phyloP scores from a whole-genome alignment of 2,113 vertebrate species.

The Daubentonia madagascariensis region DNA sequence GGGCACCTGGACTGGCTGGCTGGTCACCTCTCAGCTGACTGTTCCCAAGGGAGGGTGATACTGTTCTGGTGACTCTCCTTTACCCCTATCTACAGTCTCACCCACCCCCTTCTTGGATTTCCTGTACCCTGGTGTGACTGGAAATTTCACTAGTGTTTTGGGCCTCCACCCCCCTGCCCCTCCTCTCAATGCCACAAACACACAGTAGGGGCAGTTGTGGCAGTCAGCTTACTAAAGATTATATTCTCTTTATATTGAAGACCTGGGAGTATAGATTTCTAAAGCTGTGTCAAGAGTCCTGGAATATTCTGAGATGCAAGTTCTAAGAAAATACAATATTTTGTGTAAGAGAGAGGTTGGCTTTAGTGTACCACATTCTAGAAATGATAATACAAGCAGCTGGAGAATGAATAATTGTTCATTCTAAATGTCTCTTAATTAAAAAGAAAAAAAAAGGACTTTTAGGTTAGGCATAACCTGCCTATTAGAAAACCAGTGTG shows the following conservation, averaged over 20 bases:
- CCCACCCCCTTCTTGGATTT: background rate
- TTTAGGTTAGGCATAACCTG: background rate
- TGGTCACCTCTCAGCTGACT: background rate
- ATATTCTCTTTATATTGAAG: background rate
- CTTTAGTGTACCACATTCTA: background rate
- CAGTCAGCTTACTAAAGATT: background rate
- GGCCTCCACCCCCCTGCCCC: too few species aligned
- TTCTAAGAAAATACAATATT: background rate
- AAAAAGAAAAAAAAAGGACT: background rate
- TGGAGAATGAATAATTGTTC: background rate
- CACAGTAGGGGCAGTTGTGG: background rate
- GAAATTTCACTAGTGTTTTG: background rate
- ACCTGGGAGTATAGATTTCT: constrained; percentile 21
- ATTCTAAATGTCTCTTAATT: background rate
- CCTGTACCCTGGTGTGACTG: background rate
- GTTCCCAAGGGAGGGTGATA: rapidly evolving
- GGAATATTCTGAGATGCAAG: background rate
- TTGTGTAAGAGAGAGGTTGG: background rate
- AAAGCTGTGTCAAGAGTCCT: background rate
- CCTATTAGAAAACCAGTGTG: background rate
- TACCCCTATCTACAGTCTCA: too few species aligned
- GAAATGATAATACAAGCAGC: background rate
- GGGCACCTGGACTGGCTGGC: background rate
- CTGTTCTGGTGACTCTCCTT: background rate
- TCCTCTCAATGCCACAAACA: background rate